Evolutionary conservation across 1,140 invertebrate species (phyloP), one percentile per base, ranked within the genome.

Genomic region (Sipha flava): DNA sequence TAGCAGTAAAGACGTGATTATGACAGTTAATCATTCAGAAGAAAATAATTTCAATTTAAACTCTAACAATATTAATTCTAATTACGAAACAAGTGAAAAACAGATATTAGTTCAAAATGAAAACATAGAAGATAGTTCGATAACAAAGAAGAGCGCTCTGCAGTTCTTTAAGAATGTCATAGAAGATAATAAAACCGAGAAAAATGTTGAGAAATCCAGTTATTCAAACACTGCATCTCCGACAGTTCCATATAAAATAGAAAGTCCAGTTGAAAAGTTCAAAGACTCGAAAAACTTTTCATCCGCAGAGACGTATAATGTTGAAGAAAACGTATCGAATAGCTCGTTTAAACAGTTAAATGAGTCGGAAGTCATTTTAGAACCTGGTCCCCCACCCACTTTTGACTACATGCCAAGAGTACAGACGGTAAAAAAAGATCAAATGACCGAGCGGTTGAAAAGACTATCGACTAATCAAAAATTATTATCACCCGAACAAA

Each of bases 381-480:
- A 89, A 77, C 91, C 91, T 0, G 92, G 91, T 84, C 89, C 91
- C 31, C 91, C 91, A 12, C 90, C 91, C n/a, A 89, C 92, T 85
- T 91, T 92, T 23, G 89, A 89, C 47, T 92, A 88, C 81, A 88
- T 88, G 37, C 88, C 90, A 3, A 90, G 90, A 82, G 81, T 84
- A 87, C 47, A 80, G 81, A 64, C 54, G 59, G 80, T 80, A 40
- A 79, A 70, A 49, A 86, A 86, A 81, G 88, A 89, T 70, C 87
- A 90, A 31, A 86, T 92, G 16, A 87, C 87, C 23, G 85, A 89
- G 23, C 89, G 89, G 82, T 89, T 91, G 1, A 90, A 89, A 83
- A 88, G 88, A 83, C 84, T 91, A 18, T 89, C 91, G 82, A 90
- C 90, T 81, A 88, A 87, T 23, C 89, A 89, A 80, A 88, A 88